phyloP scores from a whole-genome alignment of 2,888 invertebrate genomes.

The Melitaea athalia region DNA sequence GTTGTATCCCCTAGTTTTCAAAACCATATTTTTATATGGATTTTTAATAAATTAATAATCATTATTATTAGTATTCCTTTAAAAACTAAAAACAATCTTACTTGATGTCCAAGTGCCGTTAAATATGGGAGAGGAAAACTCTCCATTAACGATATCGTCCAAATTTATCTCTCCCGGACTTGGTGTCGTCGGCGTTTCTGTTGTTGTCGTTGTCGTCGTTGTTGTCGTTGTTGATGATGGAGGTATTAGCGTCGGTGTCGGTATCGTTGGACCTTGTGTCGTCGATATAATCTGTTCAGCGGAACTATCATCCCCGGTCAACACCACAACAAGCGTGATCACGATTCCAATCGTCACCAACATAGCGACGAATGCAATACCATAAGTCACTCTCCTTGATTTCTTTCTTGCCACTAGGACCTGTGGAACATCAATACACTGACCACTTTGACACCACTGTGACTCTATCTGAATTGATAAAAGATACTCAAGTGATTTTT shows the following conservation, averaged over 20 bases:
- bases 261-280: constrained; percentile 50
- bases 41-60: not conserved
- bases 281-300: constrained; percentile 54
- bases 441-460: not conserved
- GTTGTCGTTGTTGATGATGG: constrained; percentile 40
- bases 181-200: constrained; percentile 39
- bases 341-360: constrained; percentile 82
- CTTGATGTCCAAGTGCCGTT: constrained; percentile 93
- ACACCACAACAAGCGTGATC: constrained; percentile 82
- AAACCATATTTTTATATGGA: too few species aligned
- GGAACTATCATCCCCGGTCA: constrained; percentile 67
- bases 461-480: not conserved
- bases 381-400: constrained; percentile 79
- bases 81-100: constrained; percentile 54
- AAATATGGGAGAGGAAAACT: constrained; percentile 85
- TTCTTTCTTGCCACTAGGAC: constrained; percentile 83
- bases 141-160: constrained; percentile 87
- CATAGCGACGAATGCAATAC: constrained; percentile 80
- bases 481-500: not conserved
- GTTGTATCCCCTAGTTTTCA: too few species aligned
- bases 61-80: not conserved
- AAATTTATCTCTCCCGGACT: constrained; percentile 74
- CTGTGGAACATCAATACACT: constrained; percentile 58
- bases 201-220: constrained; percentile 40
- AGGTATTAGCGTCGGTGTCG: constrained; percentile 19